A percentile compares a stretch with the other conserved stretches of the same genome.
Conservation (phyloP, 2,113 vertebrate species). For the Chaetodon auriga region DNA sequence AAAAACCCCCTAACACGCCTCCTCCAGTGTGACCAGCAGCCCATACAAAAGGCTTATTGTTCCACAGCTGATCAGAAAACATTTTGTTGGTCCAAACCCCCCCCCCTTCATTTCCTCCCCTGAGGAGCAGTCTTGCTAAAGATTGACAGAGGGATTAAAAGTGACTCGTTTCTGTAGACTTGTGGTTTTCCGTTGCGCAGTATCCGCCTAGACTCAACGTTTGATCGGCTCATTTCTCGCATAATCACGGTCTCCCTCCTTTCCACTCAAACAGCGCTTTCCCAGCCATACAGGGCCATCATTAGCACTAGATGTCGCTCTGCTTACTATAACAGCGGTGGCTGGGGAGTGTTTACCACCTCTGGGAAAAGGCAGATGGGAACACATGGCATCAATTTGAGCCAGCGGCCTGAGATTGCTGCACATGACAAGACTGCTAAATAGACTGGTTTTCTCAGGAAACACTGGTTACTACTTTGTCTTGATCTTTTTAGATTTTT, state of each 20-base stretch:
- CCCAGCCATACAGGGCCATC: conserved; percentile 7
- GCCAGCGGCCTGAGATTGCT: conserved; percentile 55
- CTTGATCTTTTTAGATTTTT: conserved; percentile 26
- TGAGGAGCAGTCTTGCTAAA: conserved; percentile 44
- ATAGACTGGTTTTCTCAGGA: conserved; percentile 47
- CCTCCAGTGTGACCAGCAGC: conserved; percentile 5
- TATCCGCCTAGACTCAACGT: conserved; percentile 29
- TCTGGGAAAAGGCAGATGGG: conserved; percentile 53
- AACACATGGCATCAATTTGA: conserved; percentile 81
- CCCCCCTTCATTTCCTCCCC: conserved; percentile 62
- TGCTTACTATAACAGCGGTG: conserved; percentile 33
- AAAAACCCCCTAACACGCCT: conserved; percentile 1
- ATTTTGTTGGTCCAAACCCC: conserved; percentile 43
- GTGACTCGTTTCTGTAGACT: conserved; percentile 49
- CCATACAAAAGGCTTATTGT: conserved; percentile 74
- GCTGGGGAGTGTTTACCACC: conserved; percentile 49
- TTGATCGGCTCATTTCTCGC: conserved; percentile 59
- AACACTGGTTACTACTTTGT: conserved; percentile 28
- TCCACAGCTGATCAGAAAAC: conserved; percentile 51
- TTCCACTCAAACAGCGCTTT: conserved; percentile 46
- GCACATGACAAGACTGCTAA: conserved; percentile 73
- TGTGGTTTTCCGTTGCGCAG: conserved; percentile 64
- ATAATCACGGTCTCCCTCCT: conserved; percentile 31
- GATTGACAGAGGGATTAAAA: conserved; percentile 63
- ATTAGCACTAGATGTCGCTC: conserved; percentile 62